Conservation (phyloP, 1,140 invertebrate species). For the Anoplophora glabripennis region DNA sequence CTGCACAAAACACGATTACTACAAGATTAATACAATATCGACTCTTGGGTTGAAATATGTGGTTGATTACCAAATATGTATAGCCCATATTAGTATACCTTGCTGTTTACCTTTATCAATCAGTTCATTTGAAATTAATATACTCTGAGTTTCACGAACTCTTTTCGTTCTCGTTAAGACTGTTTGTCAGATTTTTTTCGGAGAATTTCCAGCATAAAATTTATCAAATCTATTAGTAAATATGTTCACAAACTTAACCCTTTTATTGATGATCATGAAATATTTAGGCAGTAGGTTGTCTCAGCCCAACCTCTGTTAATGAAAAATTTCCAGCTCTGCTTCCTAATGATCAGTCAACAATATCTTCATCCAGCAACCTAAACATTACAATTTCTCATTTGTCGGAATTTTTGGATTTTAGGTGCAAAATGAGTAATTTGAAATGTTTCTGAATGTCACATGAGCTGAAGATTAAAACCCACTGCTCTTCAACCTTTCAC, state of each 20-base stretch:
- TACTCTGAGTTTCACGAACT: neutral
- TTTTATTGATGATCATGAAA: slow-evolving; percentile 1
- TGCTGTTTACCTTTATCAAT: neutral
- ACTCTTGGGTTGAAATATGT: slow-evolving; percentile 35
- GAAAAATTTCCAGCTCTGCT: slow-evolving; percentile 3
- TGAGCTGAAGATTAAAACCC: slow-evolving; percentile 11
- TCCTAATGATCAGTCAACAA: slow-evolving; percentile 1
- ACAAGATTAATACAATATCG: slow-evolving; percentile 44
- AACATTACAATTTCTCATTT: slow-evolving; percentile 14
- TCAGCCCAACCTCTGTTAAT: slow-evolving; percentile 7
- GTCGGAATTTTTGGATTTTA: slow-evolving; percentile 15
- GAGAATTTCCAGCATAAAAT: too few species aligned
- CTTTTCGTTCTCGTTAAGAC: neutral
- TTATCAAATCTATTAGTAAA: too few species aligned
- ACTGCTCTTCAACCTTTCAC: slow-evolving; percentile 2
- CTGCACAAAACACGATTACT: slow-evolving; percentile 38
- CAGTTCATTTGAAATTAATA: slow-evolving; percentile 13
- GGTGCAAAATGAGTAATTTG: slow-evolving; percentile 3
- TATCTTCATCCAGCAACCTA: slow-evolving; percentile 22
- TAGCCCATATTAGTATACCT: neutral
- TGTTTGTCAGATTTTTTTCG: neutral
- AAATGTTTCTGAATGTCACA: slow-evolving; percentile 5
- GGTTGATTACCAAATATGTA: slow-evolving; percentile 30
- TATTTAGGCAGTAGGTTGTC: slow-evolving; percentile 1
- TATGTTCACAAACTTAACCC: slow-evolving; percentile 2